Percentiles rank a stretch among this genome's conserved stretches.
These are phyloP conservation scores for Elgaria multicarinata DNA, from an alignment of 2,113 vertebrate genomes.

Conservation along the genomic window DNA sequence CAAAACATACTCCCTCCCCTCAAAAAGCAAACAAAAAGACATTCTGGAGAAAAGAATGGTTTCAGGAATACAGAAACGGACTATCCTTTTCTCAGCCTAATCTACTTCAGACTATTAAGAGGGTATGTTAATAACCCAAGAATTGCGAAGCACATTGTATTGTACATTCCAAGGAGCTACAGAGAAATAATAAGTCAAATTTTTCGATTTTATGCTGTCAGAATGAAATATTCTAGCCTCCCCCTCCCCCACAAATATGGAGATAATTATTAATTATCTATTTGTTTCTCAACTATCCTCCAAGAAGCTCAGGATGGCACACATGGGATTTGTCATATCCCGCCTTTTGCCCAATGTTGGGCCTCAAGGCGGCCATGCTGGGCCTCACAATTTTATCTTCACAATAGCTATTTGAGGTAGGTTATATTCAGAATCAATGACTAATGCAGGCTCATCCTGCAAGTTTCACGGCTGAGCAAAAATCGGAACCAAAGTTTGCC, in stretches of 20 bases:
- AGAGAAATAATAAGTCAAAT: background rate
- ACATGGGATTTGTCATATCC: background rate
- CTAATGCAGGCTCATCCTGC: background rate
- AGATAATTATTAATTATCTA: background rate
- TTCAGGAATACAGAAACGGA: background rate
- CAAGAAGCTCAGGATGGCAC: background rate
- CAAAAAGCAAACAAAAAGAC: background rate
- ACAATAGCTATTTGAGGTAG: background rate
- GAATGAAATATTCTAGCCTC: background rate
- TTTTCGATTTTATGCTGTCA: background rate
- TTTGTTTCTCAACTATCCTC: background rate
- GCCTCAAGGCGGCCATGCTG: too few relatives aligned
- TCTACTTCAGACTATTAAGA: background rate
- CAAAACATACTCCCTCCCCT: background rate
- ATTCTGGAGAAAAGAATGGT: background rate
- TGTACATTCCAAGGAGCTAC: background rate
- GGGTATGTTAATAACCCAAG: background rate
- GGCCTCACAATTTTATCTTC: background rate
- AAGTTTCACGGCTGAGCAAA: background rate
- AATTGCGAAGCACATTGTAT: background rate
- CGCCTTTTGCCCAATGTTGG: too few relatives aligned
- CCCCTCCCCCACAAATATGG: too few relatives aligned
- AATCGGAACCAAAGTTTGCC: slow-evolving; percentile 38
- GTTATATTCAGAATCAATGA: background rate
- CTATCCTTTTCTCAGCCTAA: background rate